Conservation (phyloP, 2,888 invertebrate genomes). For the Lissonota sp. region DNA sequence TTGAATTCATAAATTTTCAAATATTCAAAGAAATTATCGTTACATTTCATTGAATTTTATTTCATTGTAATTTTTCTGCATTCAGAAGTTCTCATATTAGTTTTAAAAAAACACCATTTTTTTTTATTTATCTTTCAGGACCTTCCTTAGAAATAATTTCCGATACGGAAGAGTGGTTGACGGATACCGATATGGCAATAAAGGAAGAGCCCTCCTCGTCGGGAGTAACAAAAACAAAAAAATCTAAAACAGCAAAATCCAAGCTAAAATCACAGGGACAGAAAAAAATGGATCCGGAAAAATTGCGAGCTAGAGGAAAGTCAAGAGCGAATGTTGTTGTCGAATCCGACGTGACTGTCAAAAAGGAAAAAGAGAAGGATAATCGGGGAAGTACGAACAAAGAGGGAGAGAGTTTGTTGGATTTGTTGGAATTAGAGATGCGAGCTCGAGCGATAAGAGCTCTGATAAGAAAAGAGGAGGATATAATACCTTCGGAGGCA, state of each 20-base stretch:
- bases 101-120: background rate
- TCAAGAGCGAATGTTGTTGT: conserved; percentile 60
- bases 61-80: too few species aligned
- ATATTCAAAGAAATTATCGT: too few species aligned
- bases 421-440: conserved; percentile 86
- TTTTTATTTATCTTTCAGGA: conserved; percentile 67
- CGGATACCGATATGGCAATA: conserved; percentile 73
- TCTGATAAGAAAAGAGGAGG: conserved; percentile 83
- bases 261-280: conserved; percentile 65
- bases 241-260: conserved; percentile 62
- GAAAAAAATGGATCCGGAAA: conserved; percentile 67
- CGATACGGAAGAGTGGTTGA: conserved; percentile 81
- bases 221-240: conserved; percentile 62
- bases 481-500: conserved; percentile 72
- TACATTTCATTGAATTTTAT: too few species aligned
- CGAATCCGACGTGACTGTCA: conserved; percentile 70
- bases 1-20: too few species aligned
- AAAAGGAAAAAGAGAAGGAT: conserved; percentile 74
- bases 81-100: too few species aligned
- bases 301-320: conserved; percentile 61
- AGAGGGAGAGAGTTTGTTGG: conserved; percentile 84
- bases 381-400: conserved; percentile 74
- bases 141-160: conserved; percentile 82
- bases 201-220: conserved; percentile 72
- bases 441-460: conserved; percentile 86